Percentiles rank a stretch among this genome's conserved stretches.
These are phyloP conservation scores for Embidobia sp. DNA, from an alignment of 2,888 invertebrate species.

Conservation along the genomic window DNA sequence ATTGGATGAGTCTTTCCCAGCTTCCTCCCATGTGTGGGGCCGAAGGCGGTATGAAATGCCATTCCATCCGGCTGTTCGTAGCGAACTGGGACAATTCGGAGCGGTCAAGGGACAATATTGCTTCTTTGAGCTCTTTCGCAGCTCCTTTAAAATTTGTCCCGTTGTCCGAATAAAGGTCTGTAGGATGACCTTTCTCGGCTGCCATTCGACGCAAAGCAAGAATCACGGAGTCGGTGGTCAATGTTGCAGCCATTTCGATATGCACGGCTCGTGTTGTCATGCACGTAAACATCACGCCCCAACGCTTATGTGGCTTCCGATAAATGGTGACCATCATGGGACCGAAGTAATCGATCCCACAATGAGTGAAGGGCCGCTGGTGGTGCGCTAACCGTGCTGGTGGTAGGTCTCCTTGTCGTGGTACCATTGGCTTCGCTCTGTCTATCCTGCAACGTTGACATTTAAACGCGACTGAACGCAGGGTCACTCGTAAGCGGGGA, in stretches of 20 bases:
- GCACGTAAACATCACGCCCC: no score
- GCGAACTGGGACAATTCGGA: background rate
- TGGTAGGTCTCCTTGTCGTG: slow-evolving; percentile 10
- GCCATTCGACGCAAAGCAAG: slow-evolving; percentile 55
- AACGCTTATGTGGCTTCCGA: slow-evolving; percentile 63
- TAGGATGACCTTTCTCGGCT: background rate
- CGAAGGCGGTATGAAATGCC: slow-evolving; percentile 20
- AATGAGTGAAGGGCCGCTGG: background rate
- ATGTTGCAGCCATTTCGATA: no score
- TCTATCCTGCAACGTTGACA: slow-evolving; percentile 28
- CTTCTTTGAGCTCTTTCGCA: background rate
- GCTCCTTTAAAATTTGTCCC: slow-evolving; percentile 63
- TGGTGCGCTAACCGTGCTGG: slow-evolving; percentile 5
- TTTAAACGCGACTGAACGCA: slow-evolving; percentile 12
- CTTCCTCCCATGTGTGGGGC: slow-evolving; percentile 29
- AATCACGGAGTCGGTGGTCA: slow-evolving; percentile 52
- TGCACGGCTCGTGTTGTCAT: no score
- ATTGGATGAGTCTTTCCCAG: no score
- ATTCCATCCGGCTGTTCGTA: background rate
- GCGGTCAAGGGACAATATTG: background rate
- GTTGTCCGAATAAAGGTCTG: slow-evolving; percentile 59
- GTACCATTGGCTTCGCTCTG: slow-evolving; percentile 18
- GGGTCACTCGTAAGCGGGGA: background rate
- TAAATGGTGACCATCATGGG: slow-evolving; percentile 62
- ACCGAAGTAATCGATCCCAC: slow-evolving; percentile 43